Conservation (phyloP, 2,888 invertebrate species). For the Abscondita cerata region DNA sequence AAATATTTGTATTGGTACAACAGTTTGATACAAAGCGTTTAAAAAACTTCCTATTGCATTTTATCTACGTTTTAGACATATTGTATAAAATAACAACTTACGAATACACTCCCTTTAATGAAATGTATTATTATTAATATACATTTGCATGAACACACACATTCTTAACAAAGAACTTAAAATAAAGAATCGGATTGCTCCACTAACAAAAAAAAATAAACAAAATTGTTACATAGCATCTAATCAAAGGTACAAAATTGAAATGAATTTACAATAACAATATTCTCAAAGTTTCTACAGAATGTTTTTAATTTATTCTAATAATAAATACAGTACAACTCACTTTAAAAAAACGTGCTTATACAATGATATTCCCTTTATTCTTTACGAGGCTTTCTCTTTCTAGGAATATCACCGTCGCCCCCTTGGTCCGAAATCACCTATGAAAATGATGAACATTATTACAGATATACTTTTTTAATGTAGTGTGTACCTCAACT, state of each 20-base stretch:
- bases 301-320: conserved; percentile 17
- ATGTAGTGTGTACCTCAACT: conserved; percentile 4
- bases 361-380: conserved; percentile 38
- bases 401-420: conserved; percentile 51
- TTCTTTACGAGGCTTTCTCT: conserved; percentile 55
- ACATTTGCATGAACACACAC: conserved; percentile 13
- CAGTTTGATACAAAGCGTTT: not conserved
- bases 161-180: conserved; percentile 17
- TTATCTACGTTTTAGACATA: not conserved
- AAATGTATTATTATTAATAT: conserved; percentile 11
- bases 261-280: not conserved
- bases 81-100: conserved; percentile 9
- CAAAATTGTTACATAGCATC: conserved; percentile 10
- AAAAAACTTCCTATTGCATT: not conserved
- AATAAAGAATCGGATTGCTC: not conserved
- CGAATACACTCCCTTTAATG: not conserved
- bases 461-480: conserved; percentile 1
- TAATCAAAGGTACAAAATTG: conserved; percentile 2
- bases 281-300: conserved; percentile 1
- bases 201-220: conserved; percentile 10
- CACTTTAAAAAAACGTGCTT: conserved; percentile 29
- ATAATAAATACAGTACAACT: conserved; percentile 31
- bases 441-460: conserved; percentile 7
- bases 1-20: not conserved
- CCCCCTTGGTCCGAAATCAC: conserved; percentile 36